Percentiles rank a stretch among this genome's conserved stretches.
Conservation (phyloP, 2,797 vertebrate species). For the Sitta carolinensis region DNA sequence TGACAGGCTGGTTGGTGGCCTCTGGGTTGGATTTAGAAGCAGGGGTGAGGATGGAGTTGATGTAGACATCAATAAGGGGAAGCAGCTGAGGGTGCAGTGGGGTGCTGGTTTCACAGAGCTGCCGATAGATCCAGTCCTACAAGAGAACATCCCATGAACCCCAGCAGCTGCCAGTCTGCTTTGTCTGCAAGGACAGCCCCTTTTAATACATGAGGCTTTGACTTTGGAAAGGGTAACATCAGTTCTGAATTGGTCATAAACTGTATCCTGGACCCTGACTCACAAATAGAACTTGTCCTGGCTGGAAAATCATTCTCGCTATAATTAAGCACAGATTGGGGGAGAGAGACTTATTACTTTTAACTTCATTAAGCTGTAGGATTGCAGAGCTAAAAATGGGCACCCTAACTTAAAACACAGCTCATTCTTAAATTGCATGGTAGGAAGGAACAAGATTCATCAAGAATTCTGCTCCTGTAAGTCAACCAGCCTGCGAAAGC, state of each 20-base stretch:
- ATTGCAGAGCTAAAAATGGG: neutral
- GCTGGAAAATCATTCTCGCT: neutral
- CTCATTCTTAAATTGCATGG: neutral
- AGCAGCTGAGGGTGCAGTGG: conserved; percentile 96
- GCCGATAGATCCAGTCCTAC: conserved; percentile 98
- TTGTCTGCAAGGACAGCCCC: neutral
- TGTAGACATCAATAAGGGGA: conserved; percentile 94
- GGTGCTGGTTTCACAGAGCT: conserved; percentile 93
- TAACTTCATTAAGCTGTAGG: neutral
- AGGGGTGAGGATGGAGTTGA: conserved; percentile 97
- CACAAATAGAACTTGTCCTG: neutral
- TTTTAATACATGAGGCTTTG: neutral
- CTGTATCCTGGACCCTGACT: neutral
- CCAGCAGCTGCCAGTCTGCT: neutral
- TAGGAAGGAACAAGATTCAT: neutral
- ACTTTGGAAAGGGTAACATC: neutral
- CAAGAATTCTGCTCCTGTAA: neutral
- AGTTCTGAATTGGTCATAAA: neutral
- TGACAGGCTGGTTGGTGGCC: conserved; percentile 97
- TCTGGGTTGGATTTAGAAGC: conserved; percentile 98
- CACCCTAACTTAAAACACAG: neutral
- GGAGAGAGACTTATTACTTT: neutral
- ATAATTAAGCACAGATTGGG: fast-evolving
- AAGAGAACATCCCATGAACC: neutral
- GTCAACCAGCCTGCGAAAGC: neutral